phyloP scores from a whole-genome alignment of 2,797 vertebrate genomes.

The Characodon lateralis region DNA sequence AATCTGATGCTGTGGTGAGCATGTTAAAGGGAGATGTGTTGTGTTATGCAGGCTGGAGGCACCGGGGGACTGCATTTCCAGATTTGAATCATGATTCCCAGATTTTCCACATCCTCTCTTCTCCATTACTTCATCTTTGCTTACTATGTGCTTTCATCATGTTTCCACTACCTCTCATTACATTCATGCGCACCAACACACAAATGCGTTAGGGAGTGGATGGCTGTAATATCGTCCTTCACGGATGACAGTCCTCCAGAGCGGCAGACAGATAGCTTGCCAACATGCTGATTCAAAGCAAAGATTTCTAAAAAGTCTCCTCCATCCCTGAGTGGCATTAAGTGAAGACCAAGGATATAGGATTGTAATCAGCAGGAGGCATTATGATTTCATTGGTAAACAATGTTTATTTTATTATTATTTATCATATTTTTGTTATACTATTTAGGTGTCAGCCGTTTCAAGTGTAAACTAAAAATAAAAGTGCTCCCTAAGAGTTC shows the following conservation, averaged over 20 bases:
- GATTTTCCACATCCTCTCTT: not conserved
- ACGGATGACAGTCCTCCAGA: conserved; percentile 56
- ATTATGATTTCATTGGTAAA: not conserved
- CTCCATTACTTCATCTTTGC: not conserved
- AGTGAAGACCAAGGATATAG: not conserved
- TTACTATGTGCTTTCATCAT: not conserved
- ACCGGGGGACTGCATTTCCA: not conserved
- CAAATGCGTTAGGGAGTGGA: conserved; percentile 25
- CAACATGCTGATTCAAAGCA: conserved; percentile 42
- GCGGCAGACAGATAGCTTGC: conserved; percentile 18
- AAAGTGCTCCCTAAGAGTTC: not conserved
- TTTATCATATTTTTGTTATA: not conserved
- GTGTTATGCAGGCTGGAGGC: not conserved
- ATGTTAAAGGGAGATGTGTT: not conserved
- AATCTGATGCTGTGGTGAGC: not conserved
- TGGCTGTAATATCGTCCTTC: conserved; percentile 59
- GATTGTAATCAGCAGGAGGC: not conserved
- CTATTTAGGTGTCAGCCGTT: not conserved
- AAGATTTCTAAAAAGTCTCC: conserved; percentile 39
- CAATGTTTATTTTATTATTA: not conserved
- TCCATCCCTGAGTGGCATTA: not conserved
- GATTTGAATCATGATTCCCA: not conserved
- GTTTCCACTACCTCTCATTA: not conserved
- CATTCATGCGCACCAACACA: conserved; percentile 1
- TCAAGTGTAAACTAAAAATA: not conserved